Percentiles rank a stretch among this genome's conserved stretches.
phyloP scores from a whole-genome alignment of 2,797 vertebrate genomes.

The Pelochelys cantorii region DNA sequence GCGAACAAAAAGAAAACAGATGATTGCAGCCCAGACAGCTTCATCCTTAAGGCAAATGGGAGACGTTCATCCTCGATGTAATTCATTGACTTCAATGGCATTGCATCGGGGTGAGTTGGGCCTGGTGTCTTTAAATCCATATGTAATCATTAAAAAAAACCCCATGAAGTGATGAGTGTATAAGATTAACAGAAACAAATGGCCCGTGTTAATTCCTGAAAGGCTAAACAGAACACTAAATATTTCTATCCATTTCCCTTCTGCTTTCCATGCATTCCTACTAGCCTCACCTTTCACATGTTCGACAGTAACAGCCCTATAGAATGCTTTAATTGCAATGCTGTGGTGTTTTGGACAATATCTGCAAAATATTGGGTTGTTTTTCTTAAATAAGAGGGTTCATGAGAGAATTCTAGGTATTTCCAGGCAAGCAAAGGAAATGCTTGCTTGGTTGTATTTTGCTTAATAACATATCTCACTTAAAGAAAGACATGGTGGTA shows the following conservation, averaged over 20 bases:
- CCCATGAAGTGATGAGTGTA: fast-evolving
- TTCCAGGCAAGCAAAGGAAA: neutral
- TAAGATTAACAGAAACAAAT: neutral
- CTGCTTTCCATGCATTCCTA: neutral
- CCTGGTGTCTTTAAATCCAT: neutral
- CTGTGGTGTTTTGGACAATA: neutral
- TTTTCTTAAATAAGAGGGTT: neutral
- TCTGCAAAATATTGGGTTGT: neutral
- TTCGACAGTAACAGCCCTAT: neutral
- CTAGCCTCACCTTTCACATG: neutral
- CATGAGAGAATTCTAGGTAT: neutral
- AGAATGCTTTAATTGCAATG: neutral
- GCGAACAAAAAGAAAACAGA: neutral
- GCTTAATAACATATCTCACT: conserved; percentile 14
- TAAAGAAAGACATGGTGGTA: neutral
- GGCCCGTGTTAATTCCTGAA: fast-evolving
- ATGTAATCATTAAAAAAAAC: fast-evolving
- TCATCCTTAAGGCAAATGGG: fast-evolving
- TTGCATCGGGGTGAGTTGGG: neutral
- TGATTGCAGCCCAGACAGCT: fast-evolving
- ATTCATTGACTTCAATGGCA: neutral
- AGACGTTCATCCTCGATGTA: neutral
- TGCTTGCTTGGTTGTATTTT: neutral
- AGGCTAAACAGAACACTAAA: neutral
- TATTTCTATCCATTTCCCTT: neutral